Base-by-base conservation (phyloP, 2,888 invertebrate genomes). In the Drosophila niveifrons region DNA sequence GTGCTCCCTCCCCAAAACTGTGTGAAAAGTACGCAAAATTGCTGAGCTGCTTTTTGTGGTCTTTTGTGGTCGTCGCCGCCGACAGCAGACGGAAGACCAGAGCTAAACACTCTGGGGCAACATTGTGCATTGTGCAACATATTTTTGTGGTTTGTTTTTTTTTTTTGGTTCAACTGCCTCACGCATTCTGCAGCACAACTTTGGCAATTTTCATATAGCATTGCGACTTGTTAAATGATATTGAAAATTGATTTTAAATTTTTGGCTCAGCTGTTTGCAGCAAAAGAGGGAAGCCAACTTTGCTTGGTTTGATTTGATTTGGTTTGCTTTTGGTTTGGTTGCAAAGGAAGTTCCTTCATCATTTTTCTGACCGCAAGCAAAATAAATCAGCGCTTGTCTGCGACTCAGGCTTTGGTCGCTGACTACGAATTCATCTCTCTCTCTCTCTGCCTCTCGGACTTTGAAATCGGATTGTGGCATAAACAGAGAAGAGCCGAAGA, bases 331-430 rank as follows among this genome's bases (percentile, higher is more conserved):
- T 0, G 23, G 23, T 52, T 52, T 46, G 47, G 41, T 48, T 57
- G 61, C 13, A 47, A 66, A 66, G 65, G 70, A 78, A 82, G 88
- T 80, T 86, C 87, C 83, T 88, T 78, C 83, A 78, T 88, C 84
- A 84, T 88, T 84, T 88, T 84, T 75, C 67, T 77, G 78, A 80
- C 89, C 84, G 87, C 87, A 78, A 78, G 89, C 84, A 55, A 85
- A 78, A 85, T 85, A 85, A 85, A 85, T 85, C 84, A 85, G 73
- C 83, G 89, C 89, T 88, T 84, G 89, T 84, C 89, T 75, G 78
- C 4, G 63, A 52, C 78, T 65, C 56, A 39, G 48, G 53, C 75
- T 65, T 58, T 34, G 46, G 9, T 48, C 15, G 18, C 34, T 11
- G 41, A 3, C 15, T 53, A 13, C 31, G 43, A n/a, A 13, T 53